Conservation (phyloP, 2,797 vertebrate species). For the Sebastes kiyomatsui region DNA sequence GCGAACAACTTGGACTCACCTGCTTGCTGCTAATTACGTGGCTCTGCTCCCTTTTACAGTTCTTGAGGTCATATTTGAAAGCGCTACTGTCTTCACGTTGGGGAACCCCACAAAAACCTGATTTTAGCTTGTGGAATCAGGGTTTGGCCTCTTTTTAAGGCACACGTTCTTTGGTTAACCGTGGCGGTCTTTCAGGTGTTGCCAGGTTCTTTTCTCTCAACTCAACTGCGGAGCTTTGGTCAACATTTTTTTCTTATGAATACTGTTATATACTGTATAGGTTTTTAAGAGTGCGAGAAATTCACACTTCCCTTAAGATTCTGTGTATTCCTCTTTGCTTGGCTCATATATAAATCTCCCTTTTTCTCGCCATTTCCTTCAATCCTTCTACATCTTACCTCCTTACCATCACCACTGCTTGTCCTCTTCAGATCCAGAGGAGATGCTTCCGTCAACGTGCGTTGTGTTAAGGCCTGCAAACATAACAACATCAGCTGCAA, state of each 20-base stretch:
- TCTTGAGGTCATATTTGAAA: conserved; percentile 60
- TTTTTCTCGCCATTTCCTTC: not conserved
- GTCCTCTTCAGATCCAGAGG: conserved; percentile 63
- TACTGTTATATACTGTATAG: not conserved
- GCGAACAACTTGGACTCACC: conserved; percentile 70
- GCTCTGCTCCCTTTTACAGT: conserved; percentile 32
- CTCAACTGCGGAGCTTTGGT: conserved; percentile 1
- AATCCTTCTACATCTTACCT: not conserved
- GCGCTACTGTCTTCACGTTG: conserved; percentile 46
- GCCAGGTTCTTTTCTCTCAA: conserved; percentile 43
- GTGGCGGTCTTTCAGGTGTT: conserved; percentile 62
- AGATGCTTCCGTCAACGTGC: conserved; percentile 78
- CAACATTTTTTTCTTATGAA: conserved; percentile 18
- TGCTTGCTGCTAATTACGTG: conserved; percentile 66
- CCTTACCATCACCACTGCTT: not conserved
- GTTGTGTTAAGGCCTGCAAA: conserved; percentile 87
- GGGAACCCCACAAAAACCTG: conserved; percentile 31
- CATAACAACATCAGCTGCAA: conserved; percentile 79
- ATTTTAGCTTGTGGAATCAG: conserved; percentile 36
- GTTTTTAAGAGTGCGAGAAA: not conserved
- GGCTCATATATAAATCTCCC: not conserved
- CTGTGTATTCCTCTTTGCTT: not conserved
- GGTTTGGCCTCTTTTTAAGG: conserved; percentile 41
- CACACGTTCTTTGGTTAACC: conserved; percentile 45
- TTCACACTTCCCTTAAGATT: not conserved